phyloP scores from a whole-genome alignment of 2,888 invertebrate genomes.

The Leptura quadrifasciata region DNA sequence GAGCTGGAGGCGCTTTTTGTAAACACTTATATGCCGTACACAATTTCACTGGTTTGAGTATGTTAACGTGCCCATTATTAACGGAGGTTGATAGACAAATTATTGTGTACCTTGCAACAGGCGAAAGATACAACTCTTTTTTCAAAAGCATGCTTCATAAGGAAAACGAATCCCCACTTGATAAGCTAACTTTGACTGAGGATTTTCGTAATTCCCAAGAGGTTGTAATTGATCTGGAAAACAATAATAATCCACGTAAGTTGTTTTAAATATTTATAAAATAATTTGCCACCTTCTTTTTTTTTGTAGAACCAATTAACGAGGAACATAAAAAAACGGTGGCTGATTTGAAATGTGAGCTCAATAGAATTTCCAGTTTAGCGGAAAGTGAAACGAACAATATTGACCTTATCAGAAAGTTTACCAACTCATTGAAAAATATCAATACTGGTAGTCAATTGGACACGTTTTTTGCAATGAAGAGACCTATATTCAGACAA shows the following conservation, averaged over 20 bases:
- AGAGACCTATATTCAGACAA: constrained; percentile 8
- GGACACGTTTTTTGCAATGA: background rate
- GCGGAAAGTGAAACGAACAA: constrained; percentile 5
- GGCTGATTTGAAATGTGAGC: constrained; percentile 1
- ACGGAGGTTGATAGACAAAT: constrained; percentile 10
- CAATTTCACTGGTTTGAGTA: background rate
- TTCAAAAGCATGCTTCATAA: constrained; percentile 12
- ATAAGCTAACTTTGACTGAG: constrained; percentile 1
- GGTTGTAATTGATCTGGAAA: constrained; percentile 10
- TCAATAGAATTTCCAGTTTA: constrained; percentile 9
- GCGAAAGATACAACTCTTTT: constrained; percentile 5
- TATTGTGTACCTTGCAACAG: constrained; percentile 8
- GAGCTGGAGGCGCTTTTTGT: constrained; percentile 3
- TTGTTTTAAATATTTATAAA: constrained; percentile 9
- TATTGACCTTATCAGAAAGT: constrained; percentile 8
- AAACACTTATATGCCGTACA: constrained; percentile 9
- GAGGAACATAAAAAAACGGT: constrained; percentile 6
- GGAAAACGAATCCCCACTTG: constrained; percentile 5
- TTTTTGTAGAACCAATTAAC: constrained; percentile 7
- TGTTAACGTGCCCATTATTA: constrained; percentile 14
- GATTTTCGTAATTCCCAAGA: constrained; percentile 8
- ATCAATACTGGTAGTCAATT: background rate
- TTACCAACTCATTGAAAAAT: constrained; percentile 14
- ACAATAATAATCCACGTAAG: constrained; percentile 6
- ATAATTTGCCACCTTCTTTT: constrained; percentile 3